Conservation (phyloP, 1,140 invertebrate genomes). For the Temnothorax longispinosus region DNA sequence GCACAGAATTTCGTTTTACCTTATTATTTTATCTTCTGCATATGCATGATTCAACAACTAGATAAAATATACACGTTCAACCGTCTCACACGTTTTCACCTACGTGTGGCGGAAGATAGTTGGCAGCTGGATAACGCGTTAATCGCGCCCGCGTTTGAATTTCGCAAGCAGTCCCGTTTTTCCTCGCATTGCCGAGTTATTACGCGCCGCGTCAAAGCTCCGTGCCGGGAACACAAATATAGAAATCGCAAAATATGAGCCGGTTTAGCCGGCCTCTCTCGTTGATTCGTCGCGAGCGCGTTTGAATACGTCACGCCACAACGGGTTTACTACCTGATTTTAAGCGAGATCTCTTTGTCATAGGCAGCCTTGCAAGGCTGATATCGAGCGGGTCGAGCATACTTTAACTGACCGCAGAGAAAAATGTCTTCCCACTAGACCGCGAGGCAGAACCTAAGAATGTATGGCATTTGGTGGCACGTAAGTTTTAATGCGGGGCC, state of each 20-base stretch:
- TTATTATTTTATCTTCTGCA: neutral
- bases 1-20: neutral
- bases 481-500: slow-evolving; percentile 12
- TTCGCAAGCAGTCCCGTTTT: slow-evolving; percentile 21
- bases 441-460: slow-evolving; percentile 35
- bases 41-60: neutral
- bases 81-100: neutral
- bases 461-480: slow-evolving; percentile 43
- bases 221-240: slow-evolving; percentile 26
- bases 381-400: slow-evolving; percentile 41
- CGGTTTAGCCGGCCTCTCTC: slow-evolving; percentile 10
- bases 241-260: slow-evolving; percentile 56
- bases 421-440: slow-evolving; percentile 62
- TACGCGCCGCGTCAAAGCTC: slow-evolving; percentile 3
- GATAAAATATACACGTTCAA: neutral
- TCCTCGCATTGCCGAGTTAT: slow-evolving; percentile 40
- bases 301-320: slow-evolving; percentile 61
- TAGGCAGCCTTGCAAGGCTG: slow-evolving; percentile 73
- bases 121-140: slow-evolving; percentile 4
- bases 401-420: slow-evolving; percentile 63
- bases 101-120: neutral
- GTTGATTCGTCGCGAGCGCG: slow-evolving; percentile 60
- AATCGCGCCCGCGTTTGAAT: slow-evolving; percentile 24
- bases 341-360: slow-evolving; percentile 69
- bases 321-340: slow-evolving; percentile 63